Conservation (phyloP, 2,888 invertebrate genomes). For the Oligia strigilis region DNA sequence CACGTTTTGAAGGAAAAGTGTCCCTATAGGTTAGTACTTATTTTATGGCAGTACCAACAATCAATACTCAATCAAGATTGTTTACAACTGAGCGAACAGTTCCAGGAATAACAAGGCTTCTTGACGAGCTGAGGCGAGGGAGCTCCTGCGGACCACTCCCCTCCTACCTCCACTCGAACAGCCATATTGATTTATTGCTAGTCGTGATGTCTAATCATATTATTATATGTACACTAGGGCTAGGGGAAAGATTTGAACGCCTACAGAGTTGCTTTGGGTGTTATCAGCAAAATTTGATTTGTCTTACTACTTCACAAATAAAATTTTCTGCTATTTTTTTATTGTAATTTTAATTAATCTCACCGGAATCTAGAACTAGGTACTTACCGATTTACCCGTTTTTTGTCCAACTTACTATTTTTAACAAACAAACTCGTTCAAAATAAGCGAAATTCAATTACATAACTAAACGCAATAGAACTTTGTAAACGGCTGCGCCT, state of each 20-base stretch:
- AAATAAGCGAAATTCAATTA: conserved; percentile 1
- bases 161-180: conserved; percentile 24
- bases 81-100: conserved; percentile 51
- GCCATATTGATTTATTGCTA: conserved; percentile 44
- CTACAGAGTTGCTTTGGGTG: background rate
- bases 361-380: background rate
- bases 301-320: background rate
- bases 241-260: background rate
- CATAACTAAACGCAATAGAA: background rate
- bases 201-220: conserved; percentile 12
- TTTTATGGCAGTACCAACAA: conserved; percentile 35
- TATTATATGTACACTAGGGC: background rate
- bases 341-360: background rate
- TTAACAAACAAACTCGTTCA: background rate
- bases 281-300: background rate
- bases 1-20: background rate
- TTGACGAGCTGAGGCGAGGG: conserved; percentile 24
- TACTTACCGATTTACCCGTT: background rate
- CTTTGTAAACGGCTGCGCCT: background rate
- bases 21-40: background rate
- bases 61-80: conserved; percentile 50
- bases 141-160: conserved; percentile 22
- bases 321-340: background rate
- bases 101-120: conserved; percentile 43
- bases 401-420: background rate